A percentile compares a stretch with the other conserved stretches of the same genome.
Conservation (phyloP, 2,888 invertebrate species). For the Hymenopus coronatus region DNA sequence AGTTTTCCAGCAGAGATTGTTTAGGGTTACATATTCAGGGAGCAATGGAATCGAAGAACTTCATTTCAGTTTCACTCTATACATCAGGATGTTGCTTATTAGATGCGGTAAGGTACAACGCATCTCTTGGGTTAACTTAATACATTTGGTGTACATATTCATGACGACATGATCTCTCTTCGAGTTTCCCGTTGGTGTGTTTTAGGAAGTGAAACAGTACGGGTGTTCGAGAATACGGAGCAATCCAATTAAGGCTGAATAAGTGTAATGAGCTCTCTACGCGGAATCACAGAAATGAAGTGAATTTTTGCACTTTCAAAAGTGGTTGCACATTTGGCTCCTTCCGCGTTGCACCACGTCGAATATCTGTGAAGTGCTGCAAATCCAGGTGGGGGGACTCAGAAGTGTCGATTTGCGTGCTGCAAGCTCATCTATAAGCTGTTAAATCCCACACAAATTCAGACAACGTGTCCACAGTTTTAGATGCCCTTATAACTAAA, state of each 20-base stretch:
- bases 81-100: too few species aligned
- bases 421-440: background rate
- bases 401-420: background rate
- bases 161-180: background rate
- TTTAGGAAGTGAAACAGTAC: background rate
- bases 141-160: background rate
- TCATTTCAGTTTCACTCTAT: too few species aligned
- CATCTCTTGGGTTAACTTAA: too few species aligned
- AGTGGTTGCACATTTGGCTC: background rate
- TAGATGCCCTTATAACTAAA: background rate
- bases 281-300: background rate
- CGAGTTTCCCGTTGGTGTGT: background rate
- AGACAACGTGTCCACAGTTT: background rate
- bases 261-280: background rate
- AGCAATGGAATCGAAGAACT: too few species aligned
- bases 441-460: too few species aligned
- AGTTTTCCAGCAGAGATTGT: too few species aligned
- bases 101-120: too few species aligned
- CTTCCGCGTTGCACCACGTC: background rate
- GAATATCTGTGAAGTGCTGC: background rate
- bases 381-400: background rate
- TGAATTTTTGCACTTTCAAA: background rate
- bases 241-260: background rate
- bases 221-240: background rate
- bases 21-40: too few species aligned